Evolutionary conservation across 2,888 invertebrate species (phyloP).

Genomic region (Ferdinandea cuprea): DNA sequence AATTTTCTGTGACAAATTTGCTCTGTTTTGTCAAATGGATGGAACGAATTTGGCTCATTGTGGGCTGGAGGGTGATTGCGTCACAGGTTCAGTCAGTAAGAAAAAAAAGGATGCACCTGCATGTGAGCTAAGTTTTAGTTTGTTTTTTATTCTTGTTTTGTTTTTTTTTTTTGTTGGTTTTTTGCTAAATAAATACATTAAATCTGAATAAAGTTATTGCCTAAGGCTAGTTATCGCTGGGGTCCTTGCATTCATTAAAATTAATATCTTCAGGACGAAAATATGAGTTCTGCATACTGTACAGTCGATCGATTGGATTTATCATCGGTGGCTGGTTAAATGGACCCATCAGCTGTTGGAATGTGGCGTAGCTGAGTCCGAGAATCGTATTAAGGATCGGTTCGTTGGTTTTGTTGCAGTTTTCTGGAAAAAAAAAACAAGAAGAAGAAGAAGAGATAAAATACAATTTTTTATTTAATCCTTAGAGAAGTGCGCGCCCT

Average conservation of each 20-base stretch:
- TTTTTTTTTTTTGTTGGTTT: constrained; percentile 51
- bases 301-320: constrained; percentile 86
- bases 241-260: constrained; percentile 80
- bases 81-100: constrained; percentile 20
- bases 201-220: constrained; percentile 19
- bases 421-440: constrained; percentile 77
- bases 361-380: constrained; percentile 82
- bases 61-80: not conserved
- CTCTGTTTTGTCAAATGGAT: constrained; percentile 81
- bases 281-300: constrained; percentile 87
- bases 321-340: constrained; percentile 83
- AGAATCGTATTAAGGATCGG: constrained; percentile 82
- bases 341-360: constrained; percentile 83
- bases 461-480: no score
- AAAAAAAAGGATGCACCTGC: constrained; percentile 82
- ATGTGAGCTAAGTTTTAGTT: constrained; percentile 66
- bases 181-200: constrained; percentile 55
- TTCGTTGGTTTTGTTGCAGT: constrained; percentile 82
- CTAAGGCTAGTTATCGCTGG: constrained; percentile 77
- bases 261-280: constrained; percentile 85
- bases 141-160: constrained; percentile 54
- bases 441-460: no score
- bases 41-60: constrained; percentile 79
- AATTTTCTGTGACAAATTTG: constrained; percentile 79
- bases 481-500: no score